Evolutionary conservation across 2,113 vertebrate genomes (phyloP).

Genomic region (Salvator merianae): DNA sequence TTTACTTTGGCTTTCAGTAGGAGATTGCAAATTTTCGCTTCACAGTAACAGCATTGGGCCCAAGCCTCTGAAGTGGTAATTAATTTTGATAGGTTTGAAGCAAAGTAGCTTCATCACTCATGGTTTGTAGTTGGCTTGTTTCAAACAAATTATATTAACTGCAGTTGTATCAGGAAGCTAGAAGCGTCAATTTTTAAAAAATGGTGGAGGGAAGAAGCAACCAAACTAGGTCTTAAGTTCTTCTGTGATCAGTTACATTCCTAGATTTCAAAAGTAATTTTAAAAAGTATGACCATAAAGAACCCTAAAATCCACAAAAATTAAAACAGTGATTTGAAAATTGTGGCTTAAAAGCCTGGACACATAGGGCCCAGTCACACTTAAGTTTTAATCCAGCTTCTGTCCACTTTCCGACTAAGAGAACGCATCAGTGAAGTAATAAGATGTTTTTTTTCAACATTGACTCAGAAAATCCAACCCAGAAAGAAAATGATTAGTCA

Average conservation of each 20-base stretch:
- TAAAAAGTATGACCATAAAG: too few species aligned
- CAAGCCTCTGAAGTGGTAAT: background rate
- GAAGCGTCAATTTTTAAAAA: background rate
- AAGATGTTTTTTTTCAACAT: too few species aligned
- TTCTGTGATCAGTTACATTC: background rate
- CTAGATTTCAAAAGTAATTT: too few species aligned
- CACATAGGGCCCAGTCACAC: too few species aligned
- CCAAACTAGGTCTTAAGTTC: background rate
- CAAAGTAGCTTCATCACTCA: background rate
- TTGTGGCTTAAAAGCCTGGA: background rate
- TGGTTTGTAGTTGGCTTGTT: background rate
- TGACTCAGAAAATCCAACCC: too few species aligned
- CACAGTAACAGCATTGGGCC: too few species aligned
- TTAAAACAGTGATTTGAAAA: background rate
- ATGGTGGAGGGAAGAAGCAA: background rate
- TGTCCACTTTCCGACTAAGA: too few species aligned
- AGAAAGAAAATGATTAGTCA: too few species aligned
- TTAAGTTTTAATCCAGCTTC: too few species aligned
- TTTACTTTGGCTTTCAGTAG: background rate
- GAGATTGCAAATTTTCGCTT: background rate
- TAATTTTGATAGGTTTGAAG: background rate
- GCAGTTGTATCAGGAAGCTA: background rate
- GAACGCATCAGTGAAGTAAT: too few species aligned
- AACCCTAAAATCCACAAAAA: too few species aligned
- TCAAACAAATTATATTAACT: background rate